Percentiles rank a stretch among this genome's conserved stretches.
Evolutionary conservation across 2,797 vertebrate species (phyloP).

Genomic region (Momotus momota): DNA sequence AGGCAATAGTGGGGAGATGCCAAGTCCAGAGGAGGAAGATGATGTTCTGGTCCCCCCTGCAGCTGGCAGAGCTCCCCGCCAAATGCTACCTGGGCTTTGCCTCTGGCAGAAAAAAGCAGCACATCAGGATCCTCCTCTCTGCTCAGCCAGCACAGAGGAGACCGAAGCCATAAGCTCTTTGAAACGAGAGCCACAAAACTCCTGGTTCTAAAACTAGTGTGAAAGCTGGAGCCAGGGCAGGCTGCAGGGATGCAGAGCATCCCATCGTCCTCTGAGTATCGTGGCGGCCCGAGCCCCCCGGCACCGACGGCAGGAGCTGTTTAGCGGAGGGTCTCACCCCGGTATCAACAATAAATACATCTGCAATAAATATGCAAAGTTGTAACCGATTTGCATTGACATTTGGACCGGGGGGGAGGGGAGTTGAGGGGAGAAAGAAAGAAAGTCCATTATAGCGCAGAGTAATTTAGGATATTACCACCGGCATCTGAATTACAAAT

Average conservation of each 20-base stretch:
- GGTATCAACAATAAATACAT: slow-evolving; percentile 78
- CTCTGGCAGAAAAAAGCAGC: background rate
- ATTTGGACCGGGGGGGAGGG: slow-evolving; percentile 64
- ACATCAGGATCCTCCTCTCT: background rate
- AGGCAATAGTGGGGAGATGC: background rate
- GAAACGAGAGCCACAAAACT: background rate
- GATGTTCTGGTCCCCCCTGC: background rate
- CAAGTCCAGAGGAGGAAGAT: accelerated
- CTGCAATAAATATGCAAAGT: slow-evolving; percentile 80
- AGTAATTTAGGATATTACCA: slow-evolving; percentile 84
- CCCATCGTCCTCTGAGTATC: background rate
- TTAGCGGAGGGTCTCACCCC: slow-evolving; percentile 66
- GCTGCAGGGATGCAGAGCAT: background rate
- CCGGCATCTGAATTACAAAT: slow-evolving; percentile 85
- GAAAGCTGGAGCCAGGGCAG: background rate
- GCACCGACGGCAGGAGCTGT: background rate
- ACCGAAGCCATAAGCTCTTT: background rate
- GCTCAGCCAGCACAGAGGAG: background rate
- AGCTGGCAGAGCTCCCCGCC: background rate
- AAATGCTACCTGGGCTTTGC: background rate
- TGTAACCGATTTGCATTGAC: slow-evolving; percentile 80
- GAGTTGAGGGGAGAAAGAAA: slow-evolving; percentile 50
- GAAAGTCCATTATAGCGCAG: slow-evolving; percentile 76
- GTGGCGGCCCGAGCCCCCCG: background rate
- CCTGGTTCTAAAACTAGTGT: background rate